Base-by-base conservation (phyloP, 2,113 vertebrate species). In the Danio rerio region DNA sequence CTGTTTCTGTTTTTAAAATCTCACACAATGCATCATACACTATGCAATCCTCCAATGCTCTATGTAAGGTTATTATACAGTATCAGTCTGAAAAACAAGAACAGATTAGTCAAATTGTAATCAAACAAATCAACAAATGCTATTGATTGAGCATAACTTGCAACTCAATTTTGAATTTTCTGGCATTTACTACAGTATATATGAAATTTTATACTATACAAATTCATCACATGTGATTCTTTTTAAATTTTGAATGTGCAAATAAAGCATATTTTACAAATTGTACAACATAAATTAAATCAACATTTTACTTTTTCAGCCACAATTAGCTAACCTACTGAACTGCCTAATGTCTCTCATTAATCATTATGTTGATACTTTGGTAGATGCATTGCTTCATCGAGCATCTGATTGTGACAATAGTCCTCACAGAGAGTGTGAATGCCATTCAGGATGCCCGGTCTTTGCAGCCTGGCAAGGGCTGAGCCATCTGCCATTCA, bases 401-500 rank as follows among this genome's bases (percentile, higher is more conserved):
- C 5, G 42, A 83, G n/a, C 63, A n/a, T 72, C 50, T 78, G 78
- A 81, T 56, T 11, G 61, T 81, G 78, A 87, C 83, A 85, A 83
- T 73, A 79, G 83, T 78, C 77, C 72, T 62, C 40, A 45, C 59
- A 78, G 71, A 56, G 81, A 83, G 81, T 81, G 86, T 81, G 83
- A 87, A 87, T 77, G 78, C 53, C 73, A 55, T 84, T 87, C 66
- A 86, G 66, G 71, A 87, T 77, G 82, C 78, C 81, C 31, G 42
- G 69, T 78, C 63, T 81, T 62, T 68, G 63, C 77, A 31, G 55
- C 72, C 85, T 80, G 85, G 66, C 78, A 56, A 74, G 62, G 59
- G n/a, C 13, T 18, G 73, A 63, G 79, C 85, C 84, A 85, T 87
- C 87, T 87, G 87, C 71, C 85, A 82, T 84, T 74, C 70, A 75